A percentile compares a stretch with the other conserved stretches of the same genome.
phyloP scores from a whole-genome alignment of 1,140 invertebrate genomes.

The Agrypnia vestita region DNA sequence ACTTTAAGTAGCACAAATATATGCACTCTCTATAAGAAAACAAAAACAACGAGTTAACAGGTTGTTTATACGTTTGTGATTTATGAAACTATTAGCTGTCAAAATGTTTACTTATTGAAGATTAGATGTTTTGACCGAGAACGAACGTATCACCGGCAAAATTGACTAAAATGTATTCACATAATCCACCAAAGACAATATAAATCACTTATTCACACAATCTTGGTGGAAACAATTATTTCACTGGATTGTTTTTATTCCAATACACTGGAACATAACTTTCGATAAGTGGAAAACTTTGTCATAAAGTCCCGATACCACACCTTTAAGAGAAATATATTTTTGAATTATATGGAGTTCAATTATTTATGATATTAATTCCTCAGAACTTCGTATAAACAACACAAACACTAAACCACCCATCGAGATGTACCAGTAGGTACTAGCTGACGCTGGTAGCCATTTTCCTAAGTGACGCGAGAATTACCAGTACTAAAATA shows the following conservation, averaged over 20 bases:
- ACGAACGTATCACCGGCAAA: not conserved
- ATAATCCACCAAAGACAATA: not conserved
- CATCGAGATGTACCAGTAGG: slow-evolving; percentile 52
- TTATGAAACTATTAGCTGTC: slow-evolving; percentile 55
- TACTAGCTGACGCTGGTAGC: slow-evolving; percentile 52
- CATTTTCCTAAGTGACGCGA: slow-evolving; percentile 46
- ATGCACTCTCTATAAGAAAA: slow-evolving; percentile 20
- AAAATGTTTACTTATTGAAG: slow-evolving; percentile 48
- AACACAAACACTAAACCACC: slow-evolving; percentile 47
- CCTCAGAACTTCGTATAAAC: slow-evolving; percentile 16
- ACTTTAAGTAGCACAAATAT: not conserved
- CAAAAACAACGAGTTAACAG: slow-evolving; percentile 53
- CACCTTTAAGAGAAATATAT: not conserved
- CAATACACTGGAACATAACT: slow-evolving; percentile 36
- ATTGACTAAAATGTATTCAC: slow-evolving; percentile 3
- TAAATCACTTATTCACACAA: slow-evolving; percentile 29
- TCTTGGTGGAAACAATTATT: slow-evolving; percentile 28
- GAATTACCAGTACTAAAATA: slow-evolving; percentile 20
- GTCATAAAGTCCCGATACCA: not conserved
- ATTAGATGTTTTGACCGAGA: slow-evolving; percentile 13
- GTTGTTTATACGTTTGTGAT: slow-evolving; percentile 55
- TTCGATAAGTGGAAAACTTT: slow-evolving; percentile 36
- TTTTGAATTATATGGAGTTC: slow-evolving; percentile 14
- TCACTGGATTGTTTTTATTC: slow-evolving; percentile 31
- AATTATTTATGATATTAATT: slow-evolving; percentile 13